These are phyloP conservation scores for Zosterops japonicus DNA, from an alignment of 2,113 vertebrate species.

Conservation along the genomic window DNA sequence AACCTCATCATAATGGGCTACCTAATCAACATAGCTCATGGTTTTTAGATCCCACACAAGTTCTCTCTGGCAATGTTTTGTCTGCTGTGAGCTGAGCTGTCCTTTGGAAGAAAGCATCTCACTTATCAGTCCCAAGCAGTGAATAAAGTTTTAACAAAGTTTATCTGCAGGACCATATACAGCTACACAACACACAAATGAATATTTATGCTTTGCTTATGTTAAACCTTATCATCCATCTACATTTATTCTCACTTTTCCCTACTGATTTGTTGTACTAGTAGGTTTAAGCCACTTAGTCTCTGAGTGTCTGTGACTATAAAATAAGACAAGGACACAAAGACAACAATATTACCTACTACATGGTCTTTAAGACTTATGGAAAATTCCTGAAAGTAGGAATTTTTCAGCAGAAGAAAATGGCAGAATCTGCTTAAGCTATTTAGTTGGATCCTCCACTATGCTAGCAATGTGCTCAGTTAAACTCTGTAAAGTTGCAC, in stretches of 20 bases:
- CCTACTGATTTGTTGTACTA: not conserved
- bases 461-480: not conserved
- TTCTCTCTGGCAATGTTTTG: not conserved
- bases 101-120: slow-evolving; percentile 40
- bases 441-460: not conserved
- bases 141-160: slow-evolving; percentile 45
- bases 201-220: not conserved
- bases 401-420: not conserved
- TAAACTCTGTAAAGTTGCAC: not conserved
- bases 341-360: not conserved
- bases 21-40: not conserved
- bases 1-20: not conserved
- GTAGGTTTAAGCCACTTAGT: not conserved
- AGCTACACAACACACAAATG: not conserved
- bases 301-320: not conserved
- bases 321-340: not conserved
- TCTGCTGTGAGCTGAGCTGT: not conserved
- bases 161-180: not conserved
- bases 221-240: not conserved
- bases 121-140: not conserved
- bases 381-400: not conserved
- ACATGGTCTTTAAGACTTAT: not conserved
- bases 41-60: not conserved
- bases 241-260: not conserved
- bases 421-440: not conserved